phyloP scores from a whole-genome alignment of 64 coral and sea anemone species.

The Acropora tenuis region DNA sequence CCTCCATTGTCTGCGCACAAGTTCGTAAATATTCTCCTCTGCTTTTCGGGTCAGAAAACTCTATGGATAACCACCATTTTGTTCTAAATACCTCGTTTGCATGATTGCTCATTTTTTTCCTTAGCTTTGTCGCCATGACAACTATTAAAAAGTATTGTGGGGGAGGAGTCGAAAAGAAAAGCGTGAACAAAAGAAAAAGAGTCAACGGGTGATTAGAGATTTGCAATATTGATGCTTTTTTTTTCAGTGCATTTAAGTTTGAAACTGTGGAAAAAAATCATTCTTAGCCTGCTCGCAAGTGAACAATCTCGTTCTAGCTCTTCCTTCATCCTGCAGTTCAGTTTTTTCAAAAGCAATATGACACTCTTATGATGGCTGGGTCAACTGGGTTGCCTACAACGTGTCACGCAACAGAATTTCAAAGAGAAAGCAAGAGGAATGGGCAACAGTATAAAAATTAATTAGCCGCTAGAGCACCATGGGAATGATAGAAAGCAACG shows the following conservation, averaged over 20 bases:
- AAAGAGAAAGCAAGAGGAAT: neutral
- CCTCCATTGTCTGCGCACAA: slow-evolving; percentile 40
- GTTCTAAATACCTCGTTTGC: neutral
- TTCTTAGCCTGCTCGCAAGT: too few species aligned
- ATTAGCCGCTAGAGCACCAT: neutral
- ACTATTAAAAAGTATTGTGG: neutral
- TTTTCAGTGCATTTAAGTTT: too few species aligned
- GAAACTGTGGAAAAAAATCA: too few species aligned
- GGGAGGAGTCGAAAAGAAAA: neutral
- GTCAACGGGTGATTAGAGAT: too few species aligned
- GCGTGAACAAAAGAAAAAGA: neutral
- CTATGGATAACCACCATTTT: neutral
- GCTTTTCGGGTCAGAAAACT: too few species aligned
- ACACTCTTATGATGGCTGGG: too few species aligned
- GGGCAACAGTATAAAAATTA: neutral
- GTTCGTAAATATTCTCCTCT: too few species aligned
- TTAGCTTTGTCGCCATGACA: slow-evolving; percentile 30
- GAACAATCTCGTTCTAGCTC: too few species aligned
- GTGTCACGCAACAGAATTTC: neutral
- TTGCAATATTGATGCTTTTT: too few species aligned
- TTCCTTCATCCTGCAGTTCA: too few species aligned
- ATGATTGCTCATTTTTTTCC: slow-evolving; percentile 13
- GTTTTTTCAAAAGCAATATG: too few species aligned
- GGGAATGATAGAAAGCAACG: slow-evolving; percentile 17
- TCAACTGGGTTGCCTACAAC: too few species aligned